Conservation (phyloP, 2,797 vertebrate species). For the Oryzias sinensis region DNA sequence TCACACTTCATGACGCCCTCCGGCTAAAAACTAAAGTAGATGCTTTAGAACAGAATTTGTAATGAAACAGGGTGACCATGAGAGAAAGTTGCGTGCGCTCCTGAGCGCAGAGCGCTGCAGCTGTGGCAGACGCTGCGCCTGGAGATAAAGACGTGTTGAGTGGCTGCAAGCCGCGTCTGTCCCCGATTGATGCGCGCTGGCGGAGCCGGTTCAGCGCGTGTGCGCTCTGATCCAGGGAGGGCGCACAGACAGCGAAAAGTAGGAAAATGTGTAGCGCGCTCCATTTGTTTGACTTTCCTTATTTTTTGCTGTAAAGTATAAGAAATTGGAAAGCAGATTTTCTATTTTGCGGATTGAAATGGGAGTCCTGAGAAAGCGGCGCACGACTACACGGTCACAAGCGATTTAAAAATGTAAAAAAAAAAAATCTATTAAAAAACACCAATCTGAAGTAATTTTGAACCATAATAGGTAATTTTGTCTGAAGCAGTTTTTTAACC, state of each 20-base stretch:
- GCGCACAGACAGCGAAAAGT: background rate
- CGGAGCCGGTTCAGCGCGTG: conserved; percentile 11
- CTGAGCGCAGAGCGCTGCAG: conserved; percentile 57
- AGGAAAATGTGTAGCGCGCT: background rate
- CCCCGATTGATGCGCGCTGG: conserved; percentile 51
- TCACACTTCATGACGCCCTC: background rate
- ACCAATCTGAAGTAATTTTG: too few species aligned
- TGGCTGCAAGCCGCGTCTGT: conserved; percentile 33
- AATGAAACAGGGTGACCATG: too few species aligned
- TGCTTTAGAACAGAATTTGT: too few species aligned
- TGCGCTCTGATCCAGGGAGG: background rate
- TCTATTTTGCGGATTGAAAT: too few species aligned
- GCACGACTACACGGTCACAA: too few species aligned
- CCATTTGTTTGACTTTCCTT: background rate
- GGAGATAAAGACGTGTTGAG: conserved; percentile 51
- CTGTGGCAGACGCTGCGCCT: conserved; percentile 56
- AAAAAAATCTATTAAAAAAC: too few species aligned
- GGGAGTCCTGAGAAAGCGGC: too few species aligned
- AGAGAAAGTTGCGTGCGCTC: conserved; percentile 12
- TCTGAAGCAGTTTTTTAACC: too few species aligned
- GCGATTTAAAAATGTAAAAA: too few species aligned
- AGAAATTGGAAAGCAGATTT: background rate
- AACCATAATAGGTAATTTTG: too few species aligned
- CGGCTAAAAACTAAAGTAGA: background rate
- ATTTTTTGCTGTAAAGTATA: background rate